phyloP scores from a whole-genome alignment of 2,797 vertebrate species.

The Otus scops region DNA sequence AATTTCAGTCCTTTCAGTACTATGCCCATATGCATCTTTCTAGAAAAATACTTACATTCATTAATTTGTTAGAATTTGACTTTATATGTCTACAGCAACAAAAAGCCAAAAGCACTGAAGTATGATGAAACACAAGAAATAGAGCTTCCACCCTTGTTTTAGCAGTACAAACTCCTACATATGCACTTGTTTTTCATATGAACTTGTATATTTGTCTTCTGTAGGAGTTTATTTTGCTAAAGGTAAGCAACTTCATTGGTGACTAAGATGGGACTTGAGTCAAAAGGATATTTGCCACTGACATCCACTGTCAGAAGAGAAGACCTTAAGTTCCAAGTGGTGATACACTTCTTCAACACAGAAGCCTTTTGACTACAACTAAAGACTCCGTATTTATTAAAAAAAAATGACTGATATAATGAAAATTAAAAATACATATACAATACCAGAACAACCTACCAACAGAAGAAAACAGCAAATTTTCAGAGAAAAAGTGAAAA shows the following conservation, averaged over 20 bases:
- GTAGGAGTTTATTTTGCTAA: background rate
- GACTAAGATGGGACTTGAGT: background rate
- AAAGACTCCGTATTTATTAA: background rate
- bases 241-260: background rate
- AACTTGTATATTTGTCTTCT: background rate
- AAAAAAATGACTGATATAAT: background rate
- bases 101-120: background rate
- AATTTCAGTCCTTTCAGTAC: background rate
- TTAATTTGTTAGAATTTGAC: background rate
- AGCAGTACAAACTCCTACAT: background rate
- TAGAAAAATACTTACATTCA: background rate
- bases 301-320: background rate
- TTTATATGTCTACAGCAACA: background rate
- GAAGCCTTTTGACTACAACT: background rate
- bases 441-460: background rate
- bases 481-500: background rate
- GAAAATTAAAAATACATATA: background rate
- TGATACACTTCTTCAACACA: background rate
- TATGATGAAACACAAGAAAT: background rate
- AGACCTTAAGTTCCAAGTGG: background rate
- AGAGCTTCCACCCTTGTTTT: background rate
- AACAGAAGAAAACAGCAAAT: background rate
- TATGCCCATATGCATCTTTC: background rate
- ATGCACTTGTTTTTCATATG: background rate
- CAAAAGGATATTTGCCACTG: background rate